Conservation (phyloP, 2,797 vertebrate species). For the Sebastes paucispinis region DNA sequence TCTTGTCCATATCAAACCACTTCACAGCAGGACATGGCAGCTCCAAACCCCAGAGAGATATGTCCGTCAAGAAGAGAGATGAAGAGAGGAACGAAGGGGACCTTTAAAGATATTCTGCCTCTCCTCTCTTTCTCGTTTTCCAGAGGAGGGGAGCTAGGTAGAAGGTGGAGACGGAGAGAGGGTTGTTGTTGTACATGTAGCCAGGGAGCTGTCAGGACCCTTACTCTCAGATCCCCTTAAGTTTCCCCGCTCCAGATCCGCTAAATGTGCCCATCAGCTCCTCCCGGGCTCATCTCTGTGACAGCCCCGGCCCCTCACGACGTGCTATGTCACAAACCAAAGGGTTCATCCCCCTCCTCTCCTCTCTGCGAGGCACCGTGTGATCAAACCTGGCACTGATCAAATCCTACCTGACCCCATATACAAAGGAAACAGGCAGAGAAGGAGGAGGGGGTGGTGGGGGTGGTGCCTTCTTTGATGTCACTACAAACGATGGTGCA, state of each 20-base stretch:
- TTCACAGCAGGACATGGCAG: slow-evolving; percentile 56
- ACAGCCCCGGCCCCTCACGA: slow-evolving; percentile 67
- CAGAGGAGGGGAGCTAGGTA: slow-evolving; percentile 15
- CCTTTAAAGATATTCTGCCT: slow-evolving; percentile 45
- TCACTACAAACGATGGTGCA: slow-evolving; percentile 81
- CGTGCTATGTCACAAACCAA: slow-evolving; percentile 78
- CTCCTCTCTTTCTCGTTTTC: slow-evolving; percentile 1
- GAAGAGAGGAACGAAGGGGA: slow-evolving; percentile 29
- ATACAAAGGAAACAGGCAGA: slow-evolving; percentile 67
- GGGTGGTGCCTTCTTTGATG: slow-evolving; percentile 76
- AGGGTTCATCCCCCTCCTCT: slow-evolving; percentile 60
- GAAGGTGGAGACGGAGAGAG: slow-evolving; percentile 40
- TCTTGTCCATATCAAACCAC: slow-evolving; percentile 61
- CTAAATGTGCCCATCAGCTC: slow-evolving; percentile 72
- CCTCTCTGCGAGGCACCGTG: slow-evolving; percentile 60
- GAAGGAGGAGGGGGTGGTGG: slow-evolving; percentile 8
- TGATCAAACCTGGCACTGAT: slow-evolving; percentile 84
- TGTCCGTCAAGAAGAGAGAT: slow-evolving; percentile 57
- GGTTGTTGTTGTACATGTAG: slow-evolving; percentile 52
- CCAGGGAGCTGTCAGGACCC: slow-evolving; percentile 69
- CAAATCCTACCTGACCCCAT: slow-evolving; percentile 79
- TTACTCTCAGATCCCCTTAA: slow-evolving; percentile 68
- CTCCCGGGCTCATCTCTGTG: slow-evolving; percentile 68
- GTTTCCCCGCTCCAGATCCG: slow-evolving; percentile 58
- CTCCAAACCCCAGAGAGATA: slow-evolving; percentile 59